phyloP scores from a whole-genome alignment of 1,140 invertebrate species.

The Elysia chlorotica region DNA sequence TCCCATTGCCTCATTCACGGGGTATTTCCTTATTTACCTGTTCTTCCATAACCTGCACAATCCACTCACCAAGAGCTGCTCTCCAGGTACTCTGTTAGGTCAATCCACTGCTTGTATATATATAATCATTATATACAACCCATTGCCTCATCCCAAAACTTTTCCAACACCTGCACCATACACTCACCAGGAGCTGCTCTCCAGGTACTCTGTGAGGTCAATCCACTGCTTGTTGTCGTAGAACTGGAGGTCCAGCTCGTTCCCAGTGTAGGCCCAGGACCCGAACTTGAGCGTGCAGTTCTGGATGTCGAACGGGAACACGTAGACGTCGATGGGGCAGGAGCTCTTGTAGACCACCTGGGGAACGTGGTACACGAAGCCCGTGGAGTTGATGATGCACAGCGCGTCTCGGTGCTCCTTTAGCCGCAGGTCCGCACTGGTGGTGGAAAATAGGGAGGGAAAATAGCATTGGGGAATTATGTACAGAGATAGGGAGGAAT shows the following conservation, averaged over 20 bases:
- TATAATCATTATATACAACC: too few relatives aligned
- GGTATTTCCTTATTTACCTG: too few relatives aligned
- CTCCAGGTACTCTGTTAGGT: conserved; percentile 53
- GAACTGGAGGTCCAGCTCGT: conserved; percentile 63
- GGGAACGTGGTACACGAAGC: conserved; percentile 94
- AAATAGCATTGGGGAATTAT: too few relatives aligned
- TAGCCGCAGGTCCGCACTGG: conserved; percentile 54
- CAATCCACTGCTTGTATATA: conserved; percentile 36
- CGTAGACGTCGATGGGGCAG: conserved; percentile 72
- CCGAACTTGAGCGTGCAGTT: conserved; percentile 57
- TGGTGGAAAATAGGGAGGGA: too few relatives aligned
- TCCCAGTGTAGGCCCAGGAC: conserved; percentile 58
- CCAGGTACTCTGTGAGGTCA: conserved; percentile 55
- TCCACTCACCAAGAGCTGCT: conserved; percentile 55
- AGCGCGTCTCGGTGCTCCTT: conserved; percentile 53
- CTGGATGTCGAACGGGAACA: conserved; percentile 59
- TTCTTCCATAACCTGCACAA: too few relatives aligned
- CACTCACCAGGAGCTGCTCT: conserved; percentile 55
- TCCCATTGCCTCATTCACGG: too few relatives aligned
- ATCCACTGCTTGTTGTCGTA: conserved; percentile 38
- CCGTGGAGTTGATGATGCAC: conserved; percentile 72
- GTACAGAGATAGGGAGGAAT: too few relatives aligned
- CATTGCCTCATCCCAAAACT: too few relatives aligned
- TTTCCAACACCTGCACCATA: too few relatives aligned
- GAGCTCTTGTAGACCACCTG: conserved; percentile 98